Percentiles rank a stretch among this genome's conserved stretches.
Evolutionary conservation across 2,888 invertebrate genomes (phyloP).

Genomic region (Xestoiulus laeticollis): DNA sequence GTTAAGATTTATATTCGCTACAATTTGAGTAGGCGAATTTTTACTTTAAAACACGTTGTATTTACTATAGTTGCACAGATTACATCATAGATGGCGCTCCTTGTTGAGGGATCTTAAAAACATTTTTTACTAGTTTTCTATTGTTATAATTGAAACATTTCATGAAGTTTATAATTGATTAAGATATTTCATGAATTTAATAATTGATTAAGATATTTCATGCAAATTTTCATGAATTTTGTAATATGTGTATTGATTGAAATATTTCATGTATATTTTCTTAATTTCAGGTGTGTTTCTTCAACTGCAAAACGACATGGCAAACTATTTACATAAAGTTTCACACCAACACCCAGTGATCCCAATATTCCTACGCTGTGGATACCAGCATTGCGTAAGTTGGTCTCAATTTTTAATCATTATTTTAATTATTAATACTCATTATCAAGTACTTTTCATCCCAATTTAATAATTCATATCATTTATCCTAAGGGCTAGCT

Average conservation of each 20-base stretch:
- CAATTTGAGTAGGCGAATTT: too few relatives aligned
- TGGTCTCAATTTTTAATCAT: not conserved
- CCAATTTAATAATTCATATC: not conserved
- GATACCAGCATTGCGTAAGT: constrained; percentile 44
- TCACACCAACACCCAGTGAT: not conserved
- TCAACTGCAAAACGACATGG: constrained; percentile 31
- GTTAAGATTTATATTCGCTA: too few relatives aligned
- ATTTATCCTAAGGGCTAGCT: not conserved
- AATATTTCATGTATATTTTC: not conserved
- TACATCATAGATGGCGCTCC: not conserved
- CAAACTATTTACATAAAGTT: constrained; percentile 25
- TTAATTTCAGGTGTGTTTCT: not conserved
- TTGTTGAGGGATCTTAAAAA: not conserved
- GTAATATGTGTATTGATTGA: not conserved
- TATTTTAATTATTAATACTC: not conserved
- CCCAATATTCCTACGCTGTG: not conserved
- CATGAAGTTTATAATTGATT: not conserved
- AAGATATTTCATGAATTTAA: not conserved
- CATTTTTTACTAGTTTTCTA: not conserved
- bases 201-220: not conserved
- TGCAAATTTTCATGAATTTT: too few relatives aligned
- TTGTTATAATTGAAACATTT: too few relatives aligned
- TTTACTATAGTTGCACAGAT: not conserved
- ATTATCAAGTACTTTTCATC: not conserved
- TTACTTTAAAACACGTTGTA: too few relatives aligned